Base-by-base conservation (phyloP, 2,797 vertebrate species). In the Clamator glandarius region DNA sequence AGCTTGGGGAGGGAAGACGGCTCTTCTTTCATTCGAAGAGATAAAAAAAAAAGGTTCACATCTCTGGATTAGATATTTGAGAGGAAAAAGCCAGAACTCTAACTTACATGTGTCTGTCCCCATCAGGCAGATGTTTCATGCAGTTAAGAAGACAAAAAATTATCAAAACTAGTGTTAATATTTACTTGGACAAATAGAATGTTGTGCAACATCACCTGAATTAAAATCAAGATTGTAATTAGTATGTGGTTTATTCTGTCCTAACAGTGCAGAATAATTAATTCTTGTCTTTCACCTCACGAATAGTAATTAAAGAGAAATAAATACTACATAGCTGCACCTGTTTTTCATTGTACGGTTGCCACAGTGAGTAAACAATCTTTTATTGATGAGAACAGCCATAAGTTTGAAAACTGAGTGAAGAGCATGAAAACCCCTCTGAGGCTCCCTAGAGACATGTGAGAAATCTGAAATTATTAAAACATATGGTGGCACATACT, bases 231-330 rank as follows among this genome's bases (percentile, higher is more conserved):
- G 70, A 88, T 95, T 97, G 93, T 97, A 96, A 97, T 98, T 97
- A 97, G 96, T 91, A 96, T 96, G 96, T 94, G 92, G 94, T 94
- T 97, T 89, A 59, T 96, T 90, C 93, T 95, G 82, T 91, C 96
- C 92, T 96, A 96, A 97, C 95, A 96, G 96, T 93, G 89, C 51
- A 76, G 86, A 97, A 96, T 97, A 96, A 97, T 97, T 97, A 97
- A 97, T 97, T 97, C 92, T 94, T 83, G 75, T 80, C 52, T 95
- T 84, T 75, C 81, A 58, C 57, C 77, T 36, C 90, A 93, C 93
- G 96, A 97, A 96, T 95, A 96, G 97, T 96, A 98, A 97, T 98
- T 98, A 97, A 97, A 97, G 96, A 98, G 97, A 97, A 97, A 96
- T 97, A 97, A 97, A 96, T 97, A 97, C 96, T 95, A 89, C 54